Base-by-base conservation (phyloP, 2,797 vertebrate species). In the Dromococcyx pavoninus region DNA sequence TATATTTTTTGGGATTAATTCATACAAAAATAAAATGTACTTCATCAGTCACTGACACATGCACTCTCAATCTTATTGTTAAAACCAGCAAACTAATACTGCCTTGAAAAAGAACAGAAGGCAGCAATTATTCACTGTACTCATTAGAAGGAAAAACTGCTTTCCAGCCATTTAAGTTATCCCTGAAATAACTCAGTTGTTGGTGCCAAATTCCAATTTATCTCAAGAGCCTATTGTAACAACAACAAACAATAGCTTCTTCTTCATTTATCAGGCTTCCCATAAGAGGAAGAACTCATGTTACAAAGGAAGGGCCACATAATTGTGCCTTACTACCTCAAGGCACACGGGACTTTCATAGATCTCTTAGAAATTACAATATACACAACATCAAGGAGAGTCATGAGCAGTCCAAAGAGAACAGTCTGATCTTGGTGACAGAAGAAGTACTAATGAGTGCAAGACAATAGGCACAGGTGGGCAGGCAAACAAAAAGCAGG, bases 191-290 rank as follows among this genome's bases (percentile, higher is more conserved):
- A 86, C 0, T 37, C 48, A 62, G 35, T 69, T 37, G 8, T 18
- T 74, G 37, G 41, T 95, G 93, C 89, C 93, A 92, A 35, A 74
- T 83, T 57, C 58, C 61, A 35, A 56, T 93, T 92, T 92, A 74
- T 71, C 65, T 91, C 78, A 92, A 93, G 32, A 87, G 54, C 37
- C 51, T 78, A 93, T 94, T 79, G 33, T 92, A 92, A 76, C 33
- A 94, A 57, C 67, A 85, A 65, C 53, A 87, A 88, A 94, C 92
- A 93, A 95, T 44, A 83, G 88, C 72, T 91, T 44, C 66, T 89
- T 93, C 88, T 94, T 95, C 43, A 51, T 78, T 95, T 86, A 54
- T 85, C 37, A 27, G 86, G n/a, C 50, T 94, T 91, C 54, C 50
- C 54, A 54, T 67, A 60, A 77, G 92, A 89, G 77, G 87, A 94